These are phyloP conservation scores for Paratilapia polleni DNA, from an alignment of 2,113 vertebrate genomes.

Conservation along the genomic window DNA sequence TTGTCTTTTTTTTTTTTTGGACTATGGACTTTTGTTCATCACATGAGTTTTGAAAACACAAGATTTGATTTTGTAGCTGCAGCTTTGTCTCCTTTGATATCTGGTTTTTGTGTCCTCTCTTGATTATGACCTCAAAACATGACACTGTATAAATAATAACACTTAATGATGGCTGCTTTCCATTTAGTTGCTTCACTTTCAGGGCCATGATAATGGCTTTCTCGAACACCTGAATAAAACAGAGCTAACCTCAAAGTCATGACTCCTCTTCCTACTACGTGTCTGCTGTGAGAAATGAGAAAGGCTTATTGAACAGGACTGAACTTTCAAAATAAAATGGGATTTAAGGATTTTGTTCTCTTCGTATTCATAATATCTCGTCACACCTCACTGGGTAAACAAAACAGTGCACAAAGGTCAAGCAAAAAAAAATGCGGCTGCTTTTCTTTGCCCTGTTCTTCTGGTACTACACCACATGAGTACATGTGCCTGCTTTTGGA, in stretches of 20 bases:
- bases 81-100: neutral
- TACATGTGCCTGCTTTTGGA: neutral
- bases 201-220: neutral
- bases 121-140: neutral
- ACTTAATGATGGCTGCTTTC: neutral
- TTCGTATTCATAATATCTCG: neutral
- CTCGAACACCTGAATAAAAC: neutral
- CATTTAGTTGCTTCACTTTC: neutral
- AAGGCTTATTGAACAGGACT: neutral
- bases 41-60: no score
- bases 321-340: neutral
- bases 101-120: neutral
- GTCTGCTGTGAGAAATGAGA: neutral
- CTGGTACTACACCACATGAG: neutral
- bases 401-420: neutral
- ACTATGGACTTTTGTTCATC: no score
- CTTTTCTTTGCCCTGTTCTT: neutral
- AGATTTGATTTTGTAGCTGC: no score
- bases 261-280: neutral
- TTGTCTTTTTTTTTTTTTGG: no score
- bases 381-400: neutral
- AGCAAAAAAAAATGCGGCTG: fast-evolving
- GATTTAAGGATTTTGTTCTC: neutral
- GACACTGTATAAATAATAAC: neutral
- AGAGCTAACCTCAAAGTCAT: neutral